These are phyloP conservation scores for Colistium nudipinnis DNA, from an alignment of 2,113 vertebrate species.

Conservation along the genomic window DNA sequence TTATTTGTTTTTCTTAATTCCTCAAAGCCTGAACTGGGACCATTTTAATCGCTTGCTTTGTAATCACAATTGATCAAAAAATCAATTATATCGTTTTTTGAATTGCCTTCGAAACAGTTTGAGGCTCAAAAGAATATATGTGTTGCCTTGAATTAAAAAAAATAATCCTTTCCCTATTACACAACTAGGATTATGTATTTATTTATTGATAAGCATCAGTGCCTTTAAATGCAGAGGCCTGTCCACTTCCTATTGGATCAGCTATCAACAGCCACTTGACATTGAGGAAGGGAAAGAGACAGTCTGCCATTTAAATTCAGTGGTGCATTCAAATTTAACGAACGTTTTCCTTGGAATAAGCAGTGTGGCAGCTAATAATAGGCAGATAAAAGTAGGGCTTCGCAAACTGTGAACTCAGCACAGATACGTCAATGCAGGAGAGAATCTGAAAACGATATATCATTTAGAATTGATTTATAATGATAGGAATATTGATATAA, in stretches of 20 bases:
- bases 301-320: conserved; percentile 19
- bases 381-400: background rate
- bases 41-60: too few species aligned
- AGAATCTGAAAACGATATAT: background rate
- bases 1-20: too few species aligned
- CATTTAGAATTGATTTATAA: too few species aligned
- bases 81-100: too few species aligned
- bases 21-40: too few species aligned
- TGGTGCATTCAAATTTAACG: conserved; percentile 24
- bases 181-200: conserved; percentile 10
- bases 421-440: background rate
- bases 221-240: conserved; percentile 27
- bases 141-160: too few species aligned
- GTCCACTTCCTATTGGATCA: conserved; percentile 31
- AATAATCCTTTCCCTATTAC: conserved; percentile 15
- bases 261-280: conserved; percentile 70
- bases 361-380: background rate
- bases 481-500: too few species aligned
- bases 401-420: background rate
- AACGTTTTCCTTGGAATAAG: conserved; percentile 39
- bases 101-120: too few species aligned
- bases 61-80: too few species aligned
- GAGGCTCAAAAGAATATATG: too few species aligned
- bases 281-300: conserved; percentile 44
- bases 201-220: conserved; percentile 34